Evolutionary conservation across 35 echinoderm and acorn worm species (phyloP), one percentile per base, ranked within the genome.

Genomic region (Nesometra sesokonis): DNA sequence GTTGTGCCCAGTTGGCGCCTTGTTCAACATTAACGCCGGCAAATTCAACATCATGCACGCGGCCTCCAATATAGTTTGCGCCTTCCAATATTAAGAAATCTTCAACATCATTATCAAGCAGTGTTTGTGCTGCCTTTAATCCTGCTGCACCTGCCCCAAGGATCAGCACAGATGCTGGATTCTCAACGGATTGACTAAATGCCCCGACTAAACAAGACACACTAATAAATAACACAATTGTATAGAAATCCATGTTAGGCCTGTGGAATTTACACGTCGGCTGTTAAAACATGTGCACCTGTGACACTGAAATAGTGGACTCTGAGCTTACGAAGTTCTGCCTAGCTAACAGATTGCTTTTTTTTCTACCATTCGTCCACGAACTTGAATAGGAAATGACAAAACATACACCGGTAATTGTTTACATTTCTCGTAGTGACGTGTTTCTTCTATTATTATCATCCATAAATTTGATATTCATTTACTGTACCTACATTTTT

Each of bases 71-170:
- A 11, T 83, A 29, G 37, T 39, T 30, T 35, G 34, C 81, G 19
- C 81, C 81, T 29, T 83, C 81, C 34, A 83, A 23, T 0, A 83
- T 39, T 17, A 83, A 37, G 38, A 83, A 83, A 30, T 83, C 81
- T 9, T 83, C 33, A 30, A 83, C 35, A n/a, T 35, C 81, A 83
- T 83, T 83, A 11, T 37, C 35, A 37, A 36, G 8, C 0, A 83
- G 35, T 9, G 81, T 83, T 39, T 83, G 34, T 5, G 81, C 81
- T 30, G 81, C 81, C n/a, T 35, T 1, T 11, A 83, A 30, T 1
- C 81, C 81, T 19, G 34, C 30, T 11, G 37, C 29, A 3, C 81
- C 81, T 30, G 33, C 81, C n/a, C 81, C 81, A 29, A 83, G 81
- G 13, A 83, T 83, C 23, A 67, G 23, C 52, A 67, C 52, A 11